Evolutionary conservation across 2,888 invertebrate genomes (phyloP).

Genomic region (Agrotis ipsilon): DNA sequence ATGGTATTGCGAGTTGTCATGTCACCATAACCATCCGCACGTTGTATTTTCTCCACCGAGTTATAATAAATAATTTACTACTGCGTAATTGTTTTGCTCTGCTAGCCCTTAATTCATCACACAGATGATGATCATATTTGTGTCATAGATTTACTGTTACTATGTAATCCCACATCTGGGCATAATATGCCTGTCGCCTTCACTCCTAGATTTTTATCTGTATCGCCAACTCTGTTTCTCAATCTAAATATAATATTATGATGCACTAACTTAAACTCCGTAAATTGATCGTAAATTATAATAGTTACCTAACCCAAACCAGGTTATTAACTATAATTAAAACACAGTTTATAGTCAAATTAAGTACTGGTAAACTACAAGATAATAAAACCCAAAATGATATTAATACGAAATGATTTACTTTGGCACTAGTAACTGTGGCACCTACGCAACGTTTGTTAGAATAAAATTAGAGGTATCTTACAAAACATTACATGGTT

Average conservation of each 20-base stretch:
- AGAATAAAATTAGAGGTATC: constrained; percentile 48
- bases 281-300: neutral
- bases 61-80: no score
- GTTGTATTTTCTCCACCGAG: no score
- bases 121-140: no score
- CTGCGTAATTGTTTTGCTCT: no score
- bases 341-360: constrained; percentile 10
- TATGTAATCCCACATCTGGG: no score
- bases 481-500: constrained; percentile 57
- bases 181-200: no score
- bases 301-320: neutral
- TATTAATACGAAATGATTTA: constrained; percentile 40
- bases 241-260: neutral
- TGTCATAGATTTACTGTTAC: no score
- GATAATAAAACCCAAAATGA: constrained; percentile 14
- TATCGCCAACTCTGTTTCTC: neutral
- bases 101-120: no score
- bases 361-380: neutral
- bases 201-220: no score
- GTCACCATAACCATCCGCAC: no score
- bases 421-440: constrained; percentile 7
- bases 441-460: constrained; percentile 53
- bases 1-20: no score
- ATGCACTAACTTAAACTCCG: neutral
- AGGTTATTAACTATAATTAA: constrained; percentile 12